phyloP scores from a whole-genome alignment of 2,797 vertebrate genomes.

The Ptychadena robeensis region DNA sequence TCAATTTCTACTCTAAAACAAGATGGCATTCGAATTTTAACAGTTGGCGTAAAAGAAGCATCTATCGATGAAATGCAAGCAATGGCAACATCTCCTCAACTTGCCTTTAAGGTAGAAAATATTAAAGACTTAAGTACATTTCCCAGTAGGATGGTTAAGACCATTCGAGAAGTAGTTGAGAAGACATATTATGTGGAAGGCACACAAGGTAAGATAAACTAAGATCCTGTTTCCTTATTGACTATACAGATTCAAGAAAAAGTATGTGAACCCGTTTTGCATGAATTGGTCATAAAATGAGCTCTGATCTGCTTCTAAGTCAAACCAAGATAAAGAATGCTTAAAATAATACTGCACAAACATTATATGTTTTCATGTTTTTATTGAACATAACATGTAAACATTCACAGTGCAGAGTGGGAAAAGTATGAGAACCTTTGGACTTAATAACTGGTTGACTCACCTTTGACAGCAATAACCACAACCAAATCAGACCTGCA shows the following conservation, averaged over 20 bases:
- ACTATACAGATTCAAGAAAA: neutral
- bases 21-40: conserved; percentile 69
- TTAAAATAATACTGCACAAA: no score
- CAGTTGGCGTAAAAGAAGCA: conserved; percentile 65
- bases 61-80: conserved; percentile 62
- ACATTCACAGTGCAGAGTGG: no score
- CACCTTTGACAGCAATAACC: no score
- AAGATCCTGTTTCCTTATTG: neutral
- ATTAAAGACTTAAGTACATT: conserved; percentile 7
- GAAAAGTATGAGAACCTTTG: no score
- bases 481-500: no score
- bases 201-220: conserved; percentile 34
- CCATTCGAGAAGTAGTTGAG: conserved; percentile 46
- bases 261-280: neutral
- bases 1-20: conserved; percentile 58
- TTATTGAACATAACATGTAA: no score
- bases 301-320: no score
- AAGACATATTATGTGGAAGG: neutral
- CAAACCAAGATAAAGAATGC: no score
- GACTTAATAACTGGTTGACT: no score
- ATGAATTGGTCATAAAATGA: no score
- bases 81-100: conserved; percentile 62
- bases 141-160: conserved; percentile 49
- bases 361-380: no score
- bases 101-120: conserved; percentile 35